A percentile compares a stretch with the other conserved stretches of the same genome.
Conservation (phyloP, 2,797 vertebrate species). For the Xenentodon cancila region DNA sequence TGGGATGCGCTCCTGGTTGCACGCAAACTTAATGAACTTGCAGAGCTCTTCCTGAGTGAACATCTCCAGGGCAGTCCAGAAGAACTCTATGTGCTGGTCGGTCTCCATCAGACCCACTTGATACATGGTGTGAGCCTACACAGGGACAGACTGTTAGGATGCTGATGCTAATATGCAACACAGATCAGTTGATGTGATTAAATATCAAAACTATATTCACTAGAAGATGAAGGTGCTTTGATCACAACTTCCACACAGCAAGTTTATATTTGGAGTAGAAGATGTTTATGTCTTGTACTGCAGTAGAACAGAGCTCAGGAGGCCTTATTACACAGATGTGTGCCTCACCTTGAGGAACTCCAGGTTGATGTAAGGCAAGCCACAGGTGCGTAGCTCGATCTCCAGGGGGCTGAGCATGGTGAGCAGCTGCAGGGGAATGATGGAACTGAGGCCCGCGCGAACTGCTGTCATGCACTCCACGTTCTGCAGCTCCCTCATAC, state of each 20-base stretch:
- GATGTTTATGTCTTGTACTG: background rate
- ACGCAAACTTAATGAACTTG: constrained; percentile 99
- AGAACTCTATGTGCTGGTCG: constrained; percentile 97
- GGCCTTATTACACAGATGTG: background rate
- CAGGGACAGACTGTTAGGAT: background rate
- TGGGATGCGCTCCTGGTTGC: constrained; percentile 98
- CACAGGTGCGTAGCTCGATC: constrained; percentile 96
- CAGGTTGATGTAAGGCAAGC: constrained; percentile 94
- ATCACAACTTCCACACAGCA: background rate
- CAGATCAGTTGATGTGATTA: background rate
- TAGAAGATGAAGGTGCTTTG: background rate
- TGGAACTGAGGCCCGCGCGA: constrained; percentile 90
- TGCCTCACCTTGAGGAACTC: constrained; percentile 94
- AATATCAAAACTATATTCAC: background rate
- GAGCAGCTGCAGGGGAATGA: constrained; percentile 97
- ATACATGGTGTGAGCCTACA: constrained; percentile 98
- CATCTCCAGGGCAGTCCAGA: constrained; percentile 95
- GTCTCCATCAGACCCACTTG: constrained; percentile 99
- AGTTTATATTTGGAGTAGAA: too few relatives aligned
- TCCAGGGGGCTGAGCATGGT: constrained; percentile 91
- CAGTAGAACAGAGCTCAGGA: background rate
- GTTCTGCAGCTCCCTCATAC: constrained; percentile 92
- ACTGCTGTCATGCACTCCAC: constrained; percentile 91
- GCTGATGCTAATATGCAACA: background rate
- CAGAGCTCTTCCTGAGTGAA: constrained; percentile 99